Evolutionary conservation across 2,888 invertebrate species (phyloP), one percentile per base, ranked within the genome.

Genomic region (Sericinus montela): DNA sequence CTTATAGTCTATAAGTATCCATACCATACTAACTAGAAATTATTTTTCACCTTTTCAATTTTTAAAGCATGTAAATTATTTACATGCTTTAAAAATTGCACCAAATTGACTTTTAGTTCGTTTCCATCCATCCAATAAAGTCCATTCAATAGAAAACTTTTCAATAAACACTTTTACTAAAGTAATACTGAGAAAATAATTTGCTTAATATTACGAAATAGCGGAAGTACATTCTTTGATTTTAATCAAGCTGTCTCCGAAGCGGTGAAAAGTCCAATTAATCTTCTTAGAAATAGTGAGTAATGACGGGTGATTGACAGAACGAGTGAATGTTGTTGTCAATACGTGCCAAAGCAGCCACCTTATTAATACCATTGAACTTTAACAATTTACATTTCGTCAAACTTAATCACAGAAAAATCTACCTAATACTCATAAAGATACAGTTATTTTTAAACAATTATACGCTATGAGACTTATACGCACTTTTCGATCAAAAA

Each of bases 401-500:
- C 16, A n/a, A n/a, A 14, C 14, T 16, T 30, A 19, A 9, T 7
- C 11, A 35, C 8, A 16, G 0, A 10, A 41, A 28, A 41, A 19
- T 15, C 19, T 13, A 41, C 47, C 29, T 14, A 16, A 42, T 8
- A 0, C 0, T 0, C 0, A 23, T 14, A 37, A 3, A 3, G 11
- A 13, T 47, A 35, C 11, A 41, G 47, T 19, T 29, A 4, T 10
- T 42, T 41, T 7, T n/a, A 37, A 37, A 19, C 5, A 28, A 11
- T 47, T 36, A 14, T 34, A 35, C 15, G 4, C 5, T 35, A 16
- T 23, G 7, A 3, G 32, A 14, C 16, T 39, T 9, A 4, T 40
- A 40, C 39, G 38, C 39, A 38, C 41, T 36, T 51, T 19, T 43
- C 50, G 46, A 35, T 43, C 35, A 48, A 39, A 57, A 55, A 54